Percentiles rank a stretch among this genome's conserved stretches.
These are phyloP conservation scores for Apolygus lucorum DNA, from an alignment of 1,140 invertebrate species.

Conservation along the genomic window DNA sequence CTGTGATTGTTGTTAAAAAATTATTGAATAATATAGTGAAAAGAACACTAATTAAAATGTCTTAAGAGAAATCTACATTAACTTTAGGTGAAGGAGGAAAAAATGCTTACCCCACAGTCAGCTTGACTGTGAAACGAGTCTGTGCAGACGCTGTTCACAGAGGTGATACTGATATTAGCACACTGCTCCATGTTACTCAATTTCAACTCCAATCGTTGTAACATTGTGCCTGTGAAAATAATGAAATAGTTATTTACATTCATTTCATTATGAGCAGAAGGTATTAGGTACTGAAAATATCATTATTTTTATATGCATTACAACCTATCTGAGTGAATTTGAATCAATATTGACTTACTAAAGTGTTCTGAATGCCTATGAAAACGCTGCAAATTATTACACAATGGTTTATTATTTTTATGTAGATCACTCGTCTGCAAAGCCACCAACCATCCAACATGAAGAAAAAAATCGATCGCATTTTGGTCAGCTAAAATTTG, in stretches of 20 bases:
- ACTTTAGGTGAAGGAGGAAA: neutral
- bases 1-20: neutral
- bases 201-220: slow-evolving; percentile 66
- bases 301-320: neutral
- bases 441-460: too few relatives aligned
- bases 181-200: slow-evolving; percentile 65
- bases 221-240: slow-evolving; percentile 49
- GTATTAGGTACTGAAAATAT: too few relatives aligned
- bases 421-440: too few relatives aligned
- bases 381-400: too few relatives aligned
- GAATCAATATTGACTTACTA: too few relatives aligned
- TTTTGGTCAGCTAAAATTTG: too few relatives aligned
- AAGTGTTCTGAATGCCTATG: too few relatives aligned
- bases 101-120: slow-evolving; percentile 63
- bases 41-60: neutral
- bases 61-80: neutral
- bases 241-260: too few relatives aligned
- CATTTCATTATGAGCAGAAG: too few relatives aligned
- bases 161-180: slow-evolving; percentile 73
- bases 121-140: slow-evolving; percentile 66
- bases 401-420: too few relatives aligned
- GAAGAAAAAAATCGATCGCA: too few relatives aligned
- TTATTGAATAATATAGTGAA: neutral
- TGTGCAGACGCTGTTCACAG: slow-evolving; percentile 70
- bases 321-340: neutral